These are phyloP conservation scores for Heliconius hortense DNA, from an alignment of 2,888 invertebrate genomes.

Conservation along the genomic window DNA sequence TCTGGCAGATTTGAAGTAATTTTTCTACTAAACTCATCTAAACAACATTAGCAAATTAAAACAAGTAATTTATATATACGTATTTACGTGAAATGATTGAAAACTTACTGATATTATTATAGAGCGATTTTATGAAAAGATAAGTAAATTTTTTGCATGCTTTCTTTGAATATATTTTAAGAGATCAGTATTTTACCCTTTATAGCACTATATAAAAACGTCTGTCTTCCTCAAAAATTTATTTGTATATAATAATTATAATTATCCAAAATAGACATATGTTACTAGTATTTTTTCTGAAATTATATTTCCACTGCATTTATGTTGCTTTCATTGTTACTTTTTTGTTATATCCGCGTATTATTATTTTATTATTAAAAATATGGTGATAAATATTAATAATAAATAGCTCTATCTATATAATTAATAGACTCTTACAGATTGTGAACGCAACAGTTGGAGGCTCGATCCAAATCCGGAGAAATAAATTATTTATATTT, in stretches of 20 bases:
- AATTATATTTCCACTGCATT: background rate
- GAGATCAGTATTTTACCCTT: background rate
- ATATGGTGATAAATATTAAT: too few relatives aligned
- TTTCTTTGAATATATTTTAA: background rate
- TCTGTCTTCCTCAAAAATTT: background rate
- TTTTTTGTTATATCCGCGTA: too few relatives aligned
- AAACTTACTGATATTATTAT: background rate
- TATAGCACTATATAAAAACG: background rate
- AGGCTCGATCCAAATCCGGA: too few relatives aligned
- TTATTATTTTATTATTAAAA: too few relatives aligned
- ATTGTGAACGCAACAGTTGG: too few relatives aligned
- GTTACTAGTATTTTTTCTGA: background rate
- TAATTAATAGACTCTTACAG: too few relatives aligned
- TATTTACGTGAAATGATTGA: conserved; percentile 10
- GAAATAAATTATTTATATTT: too few relatives aligned
- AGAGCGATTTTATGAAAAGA: background rate
- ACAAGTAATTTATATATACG: conserved; percentile 17
- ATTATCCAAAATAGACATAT: background rate
- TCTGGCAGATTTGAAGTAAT: conserved; percentile 21
- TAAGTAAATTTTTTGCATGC: background rate
- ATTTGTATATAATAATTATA: background rate
- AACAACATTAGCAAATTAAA: conserved; percentile 22
- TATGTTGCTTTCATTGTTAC: too few relatives aligned
- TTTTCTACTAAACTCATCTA: conserved; percentile 25
- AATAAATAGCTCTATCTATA: too few relatives aligned